Percentiles rank a stretch among this genome's conserved stretches.
Conservation (phyloP, 2,113 vertebrate species). For the Sceloporus tristichus region DNA sequence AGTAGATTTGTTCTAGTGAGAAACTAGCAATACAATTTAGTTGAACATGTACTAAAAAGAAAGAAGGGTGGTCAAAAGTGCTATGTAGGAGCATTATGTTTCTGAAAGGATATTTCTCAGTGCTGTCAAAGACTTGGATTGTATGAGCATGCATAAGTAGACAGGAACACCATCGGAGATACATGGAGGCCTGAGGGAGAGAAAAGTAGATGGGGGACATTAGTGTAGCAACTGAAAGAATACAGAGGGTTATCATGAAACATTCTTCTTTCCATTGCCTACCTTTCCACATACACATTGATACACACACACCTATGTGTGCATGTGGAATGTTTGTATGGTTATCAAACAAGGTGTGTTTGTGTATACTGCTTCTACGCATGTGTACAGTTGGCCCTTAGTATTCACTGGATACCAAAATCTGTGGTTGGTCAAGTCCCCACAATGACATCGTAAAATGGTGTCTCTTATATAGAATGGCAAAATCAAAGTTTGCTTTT, state of each 20-base stretch:
- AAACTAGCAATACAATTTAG: no score
- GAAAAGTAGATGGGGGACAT: background rate
- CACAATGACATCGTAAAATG: no score
- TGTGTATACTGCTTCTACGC: background rate
- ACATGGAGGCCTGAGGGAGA: background rate
- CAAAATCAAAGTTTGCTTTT: no score
- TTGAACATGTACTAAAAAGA: background rate
- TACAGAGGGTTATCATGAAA: background rate
- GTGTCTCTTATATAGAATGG: no score
- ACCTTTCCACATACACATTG: background rate
- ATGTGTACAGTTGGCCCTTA: background rate
- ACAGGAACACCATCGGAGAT: background rate
- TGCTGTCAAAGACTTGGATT: background rate
- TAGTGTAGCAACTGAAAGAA: background rate
- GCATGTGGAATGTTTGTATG: background rate
- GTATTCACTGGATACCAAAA: no score
- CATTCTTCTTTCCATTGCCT: background rate
- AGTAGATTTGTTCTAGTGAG: no score
- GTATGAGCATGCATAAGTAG: background rate
- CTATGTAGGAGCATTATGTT: background rate
- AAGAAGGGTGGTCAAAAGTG: no score
- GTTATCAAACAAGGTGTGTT: background rate
- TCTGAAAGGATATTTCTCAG: background rate
- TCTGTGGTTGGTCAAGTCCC: no score
- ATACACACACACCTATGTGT: background rate